These are phyloP conservation scores for Atractosteus spatula DNA, from an alignment of 2,113 vertebrate genomes.

Conservation along the genomic window DNA sequence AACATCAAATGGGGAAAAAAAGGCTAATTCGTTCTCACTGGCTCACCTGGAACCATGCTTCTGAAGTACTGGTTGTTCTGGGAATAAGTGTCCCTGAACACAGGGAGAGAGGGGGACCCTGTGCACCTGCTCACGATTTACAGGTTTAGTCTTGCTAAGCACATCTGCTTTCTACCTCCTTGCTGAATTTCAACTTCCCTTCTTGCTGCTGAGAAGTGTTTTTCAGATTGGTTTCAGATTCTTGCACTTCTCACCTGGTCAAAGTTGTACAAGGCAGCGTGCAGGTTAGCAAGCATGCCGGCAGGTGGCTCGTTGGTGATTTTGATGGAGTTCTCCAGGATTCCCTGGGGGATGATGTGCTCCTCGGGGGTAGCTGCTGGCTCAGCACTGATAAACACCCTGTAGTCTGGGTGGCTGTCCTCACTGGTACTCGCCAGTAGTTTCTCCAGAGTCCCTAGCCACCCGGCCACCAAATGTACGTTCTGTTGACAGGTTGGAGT, in stretches of 20 bases:
- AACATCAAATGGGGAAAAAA: no score
- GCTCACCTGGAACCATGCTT: no score
- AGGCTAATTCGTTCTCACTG: no score
- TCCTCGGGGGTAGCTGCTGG: conserved; percentile 56
- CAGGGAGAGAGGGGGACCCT: no score
- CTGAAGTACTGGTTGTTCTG: no score
- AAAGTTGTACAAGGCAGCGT: conserved; percentile 70
- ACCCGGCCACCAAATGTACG: conserved; percentile 70
- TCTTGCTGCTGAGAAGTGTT: no score
- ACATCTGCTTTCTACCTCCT: no score
- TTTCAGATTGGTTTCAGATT: no score
- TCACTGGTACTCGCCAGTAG: conserved; percentile 58
- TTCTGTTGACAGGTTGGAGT: conserved; percentile 46
- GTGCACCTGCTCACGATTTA: no score
- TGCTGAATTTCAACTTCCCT: no score
- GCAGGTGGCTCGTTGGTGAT: conserved; percentile 73
- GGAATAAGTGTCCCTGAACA: no score
- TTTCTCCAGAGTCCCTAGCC: conserved; percentile 69
- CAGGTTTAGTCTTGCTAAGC: no score
- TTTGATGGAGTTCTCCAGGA: conserved; percentile 76
- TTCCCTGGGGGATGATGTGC: conserved; percentile 70
- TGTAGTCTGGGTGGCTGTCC: conserved; percentile 62
- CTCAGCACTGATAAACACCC: conserved; percentile 75
- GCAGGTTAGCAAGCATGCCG: conserved; percentile 72
- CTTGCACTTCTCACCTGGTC: conserved; percentile 58